Base-by-base conservation (phyloP, 2,888 invertebrate genomes). In the Achlya flavicornis region DNA sequence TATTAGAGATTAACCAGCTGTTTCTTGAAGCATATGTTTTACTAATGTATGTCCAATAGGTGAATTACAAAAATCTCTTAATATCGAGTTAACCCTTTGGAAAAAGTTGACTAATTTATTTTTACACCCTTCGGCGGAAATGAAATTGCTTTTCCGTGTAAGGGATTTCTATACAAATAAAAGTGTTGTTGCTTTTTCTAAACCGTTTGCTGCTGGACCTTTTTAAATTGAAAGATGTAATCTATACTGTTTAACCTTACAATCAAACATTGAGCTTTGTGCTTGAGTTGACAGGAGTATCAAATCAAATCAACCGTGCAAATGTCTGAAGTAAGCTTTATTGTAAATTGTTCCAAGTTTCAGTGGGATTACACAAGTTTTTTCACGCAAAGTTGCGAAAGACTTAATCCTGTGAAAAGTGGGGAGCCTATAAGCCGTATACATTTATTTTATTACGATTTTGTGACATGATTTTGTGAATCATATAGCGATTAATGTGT, bases 201-300 rank as follows among this genome's bases (percentile, higher is more conserved):
- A 41, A 60, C 19, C 16, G 53, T 53, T 53, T 16, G 19, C 10
- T 8, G 19, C n/a, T 63, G 76, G 77, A 80, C 84, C 83, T 84
- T 83, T 81, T 76, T 72, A 81, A 84, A 88, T 87, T 79, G 83
- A 85, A 84, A 87, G 87, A 90, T 88, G 80, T 87, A 85, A 89
- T 90, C 88, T 87, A 59, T 73, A 62, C 71, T 69, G 74, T 80
- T 85, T 81, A 77, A 79, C 64, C 66, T 77, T 63, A 65, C 63
- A 65, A 61, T 58, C 38, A 64, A 70, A 68, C 67, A 65, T 68
- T 58, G 65, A 64, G 69, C 69, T 66, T 74, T 75, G 72, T 76
- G 67, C 70, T 69, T 64, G 53, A n/a, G n/a, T n/a, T n/a, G n/a
- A n/a, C 46, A 61, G 68, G 68, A n/a, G 26, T 60, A 19, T 16